Percentiles rank a stretch among this genome's conserved stretches.
Conservation (phyloP, 2,113 vertebrate species). For the Toxotes jaculatrix region DNA sequence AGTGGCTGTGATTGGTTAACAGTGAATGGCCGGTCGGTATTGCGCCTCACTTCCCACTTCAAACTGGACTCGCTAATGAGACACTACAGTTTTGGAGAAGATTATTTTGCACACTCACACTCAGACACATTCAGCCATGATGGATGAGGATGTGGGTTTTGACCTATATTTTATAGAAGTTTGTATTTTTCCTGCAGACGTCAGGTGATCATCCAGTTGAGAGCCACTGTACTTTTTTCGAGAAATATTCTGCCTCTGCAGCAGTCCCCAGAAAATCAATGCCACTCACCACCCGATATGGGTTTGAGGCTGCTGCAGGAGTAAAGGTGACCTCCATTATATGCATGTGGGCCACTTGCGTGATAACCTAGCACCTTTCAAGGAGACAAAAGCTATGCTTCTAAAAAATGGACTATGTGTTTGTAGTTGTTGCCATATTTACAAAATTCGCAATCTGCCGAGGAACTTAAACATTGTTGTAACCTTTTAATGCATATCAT, state of each 20-base stretch:
- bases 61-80: constrained; percentile 33
- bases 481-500: neutral
- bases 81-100: neutral
- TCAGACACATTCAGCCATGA: neutral
- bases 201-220: neutral
- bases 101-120: constrained; percentile 16
- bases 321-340: constrained; percentile 35
- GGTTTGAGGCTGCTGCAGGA: constrained; percentile 11
- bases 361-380: neutral
- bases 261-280: constrained; percentile 36
- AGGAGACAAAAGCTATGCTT: neutral
- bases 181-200: neutral
- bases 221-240: neutral
- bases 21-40: constrained; percentile 4
- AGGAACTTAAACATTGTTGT: neutral
- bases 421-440: neutral
- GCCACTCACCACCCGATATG: constrained; percentile 30
- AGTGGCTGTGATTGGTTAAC: constrained; percentile 19
- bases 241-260: neutral
- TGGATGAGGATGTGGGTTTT: neutral
- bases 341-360: neutral
- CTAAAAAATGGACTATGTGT: too few species aligned
- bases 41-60: constrained; percentile 17
- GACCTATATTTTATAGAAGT: neutral
- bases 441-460: neutral